Conservation (phyloP, 2,797 vertebrate species). For the Ptychobarbus kaznakovi region DNA sequence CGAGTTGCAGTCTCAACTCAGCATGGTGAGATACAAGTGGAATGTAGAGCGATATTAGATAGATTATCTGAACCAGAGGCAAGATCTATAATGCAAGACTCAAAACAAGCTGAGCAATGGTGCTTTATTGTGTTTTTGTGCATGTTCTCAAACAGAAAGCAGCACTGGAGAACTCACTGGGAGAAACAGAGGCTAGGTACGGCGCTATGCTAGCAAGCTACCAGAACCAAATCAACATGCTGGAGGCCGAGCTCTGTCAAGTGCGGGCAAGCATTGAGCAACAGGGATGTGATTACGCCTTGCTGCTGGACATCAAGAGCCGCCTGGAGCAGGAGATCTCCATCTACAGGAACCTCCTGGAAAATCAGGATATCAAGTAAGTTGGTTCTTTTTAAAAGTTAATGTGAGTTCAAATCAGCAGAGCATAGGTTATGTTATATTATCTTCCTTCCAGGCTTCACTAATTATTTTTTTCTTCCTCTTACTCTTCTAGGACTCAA, state of each 20-base stretch:
- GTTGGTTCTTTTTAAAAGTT: background rate
- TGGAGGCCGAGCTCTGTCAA: conserved; percentile 79
- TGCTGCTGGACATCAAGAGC: conserved; percentile 80
- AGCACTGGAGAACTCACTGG: conserved; percentile 85
- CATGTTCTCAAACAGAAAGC: conserved; percentile 79
- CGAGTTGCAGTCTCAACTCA: conserved; percentile 90
- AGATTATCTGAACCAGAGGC: background rate
- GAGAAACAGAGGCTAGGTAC: conserved; percentile 86
- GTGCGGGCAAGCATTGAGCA: conserved; percentile 79
- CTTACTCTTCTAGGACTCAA: conserved; percentile 34
- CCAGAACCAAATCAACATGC: conserved; percentile 83
- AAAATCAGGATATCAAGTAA: conserved; percentile 81
- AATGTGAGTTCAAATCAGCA: background rate
- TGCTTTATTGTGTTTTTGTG: background rate
- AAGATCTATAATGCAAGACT: conserved; percentile 15
- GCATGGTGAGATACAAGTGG: conserved; percentile 79
- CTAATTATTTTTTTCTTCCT: background rate
- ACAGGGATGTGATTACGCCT: conserved; percentile 84
- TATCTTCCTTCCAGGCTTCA: background rate
- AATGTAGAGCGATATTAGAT: background rate
- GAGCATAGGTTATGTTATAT: background rate
- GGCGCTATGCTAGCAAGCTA: conserved; percentile 80
- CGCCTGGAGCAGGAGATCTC: conserved; percentile 86
- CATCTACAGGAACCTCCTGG: conserved; percentile 84
- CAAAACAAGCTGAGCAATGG: conserved; percentile 3